Evolutionary conservation across 2,113 vertebrate species (phyloP), one percentile per base, ranked within the genome.

Genomic region (Chroicocephalus ridibundus): DNA sequence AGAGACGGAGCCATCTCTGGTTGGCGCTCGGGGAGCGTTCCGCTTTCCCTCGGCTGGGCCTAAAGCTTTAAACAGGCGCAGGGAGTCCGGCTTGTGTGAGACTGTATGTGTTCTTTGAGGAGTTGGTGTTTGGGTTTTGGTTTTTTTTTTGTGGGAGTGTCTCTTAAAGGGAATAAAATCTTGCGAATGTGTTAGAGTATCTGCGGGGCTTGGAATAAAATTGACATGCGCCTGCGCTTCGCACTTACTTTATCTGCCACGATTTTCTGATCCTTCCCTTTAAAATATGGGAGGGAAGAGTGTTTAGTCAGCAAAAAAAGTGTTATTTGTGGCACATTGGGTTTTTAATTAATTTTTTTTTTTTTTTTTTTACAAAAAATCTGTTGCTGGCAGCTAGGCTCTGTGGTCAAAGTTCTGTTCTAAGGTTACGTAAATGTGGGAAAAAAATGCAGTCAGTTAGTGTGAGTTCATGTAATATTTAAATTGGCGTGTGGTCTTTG

Each of bases 21-120:
- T 10, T 13, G 65, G 8, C 4, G 7, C 47, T 64, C 4, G 13
- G 80, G 52, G 49, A 34, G 13, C 8, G 9, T 11, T n/a, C 31
- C 2, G 90, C 36, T 78, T 75, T 40, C 29, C n/a, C 4, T 68
- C 16, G 15, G 1, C 40, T 42, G 0, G 42, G 17, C 64, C 38
- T 71, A 29, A 11, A 31, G 44, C 47, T 90, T 87, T 65, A 44
- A 34, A n/a, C 58, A n/a, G 61, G 74, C 5, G 11, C 11, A 15
- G 44, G 14, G 72, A 51, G 25, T 17, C 69, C 2, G 46, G 29
- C 9, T 38, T 14, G 25, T 17, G 29, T 47, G 85, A 44, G n/a
- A 6, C 4, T 32, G 13, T 10, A 2, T 29, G 0, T 29, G 27
- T 4, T 36, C 85, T 44, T 40, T 31, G 38, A 42, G n/a, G 20